Base-by-base conservation (phyloP, 2,888 invertebrate genomes). In the Ischnura elegans region DNA sequence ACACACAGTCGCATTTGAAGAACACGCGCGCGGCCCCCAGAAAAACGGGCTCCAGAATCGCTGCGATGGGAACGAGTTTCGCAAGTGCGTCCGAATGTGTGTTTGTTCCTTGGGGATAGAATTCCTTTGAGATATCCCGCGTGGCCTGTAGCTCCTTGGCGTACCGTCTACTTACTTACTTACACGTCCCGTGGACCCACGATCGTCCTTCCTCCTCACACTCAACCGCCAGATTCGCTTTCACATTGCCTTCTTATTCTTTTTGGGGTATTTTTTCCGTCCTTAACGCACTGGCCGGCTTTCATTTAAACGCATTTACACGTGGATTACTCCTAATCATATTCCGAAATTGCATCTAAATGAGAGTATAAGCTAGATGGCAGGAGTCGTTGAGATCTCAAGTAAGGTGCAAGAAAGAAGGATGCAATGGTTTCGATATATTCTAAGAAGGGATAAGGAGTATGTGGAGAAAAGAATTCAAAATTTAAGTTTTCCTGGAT, bases 191-290 rank as follows among this genome's bases (percentile, higher is more conserved):
- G 36, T 10, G 61, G 43, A n/a, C 19, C 51, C n/a, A 13, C 43
- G 42, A 43, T 43, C 42, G 61, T 13, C 61, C 45, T 76, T 90
- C 90, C 90, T 42, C 61, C 43, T 43, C 36, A 25, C 29, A 13
- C n/a, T 13, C 51, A 19, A 13, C 51, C 51, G 13, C 46, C n/a
- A 45, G 86, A n/a, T 25, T 55, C 90, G 61, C 90, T 90, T 90
- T 90, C 90, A 90, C 90, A 90, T 86, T 46, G 86, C n/a, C 86
- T n/a, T 47, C 47, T 47, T n/a, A n/a, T n/a, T 13, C 47, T 47
- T 13, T 47, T 86, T 36, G 36, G 13, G 76, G 36, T 36, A 5
- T 76, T 36, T 36, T 13, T 76, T 76, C n/a, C 76, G 76, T 76
- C 76, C 29, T 76, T 76, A 36, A 29, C 36, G 76, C 36, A 36